phyloP scores from a whole-genome alignment of 2,113 vertebrate species.

The Halichoerus grypus region DNA sequence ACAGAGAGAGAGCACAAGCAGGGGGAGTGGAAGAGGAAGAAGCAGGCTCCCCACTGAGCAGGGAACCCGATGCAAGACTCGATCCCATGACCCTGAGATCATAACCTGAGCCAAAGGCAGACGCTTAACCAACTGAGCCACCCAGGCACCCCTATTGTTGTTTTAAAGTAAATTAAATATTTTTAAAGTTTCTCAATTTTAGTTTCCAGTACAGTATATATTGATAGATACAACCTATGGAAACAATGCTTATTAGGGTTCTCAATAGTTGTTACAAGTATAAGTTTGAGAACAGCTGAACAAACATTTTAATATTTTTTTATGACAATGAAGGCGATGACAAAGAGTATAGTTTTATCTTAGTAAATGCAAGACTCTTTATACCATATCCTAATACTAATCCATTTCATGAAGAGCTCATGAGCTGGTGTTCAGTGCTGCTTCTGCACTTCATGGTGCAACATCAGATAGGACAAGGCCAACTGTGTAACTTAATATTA shows the following conservation, averaged over 20 bases:
- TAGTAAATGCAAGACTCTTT: not conserved
- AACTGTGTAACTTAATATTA: not conserved
- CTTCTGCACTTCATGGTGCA: not conserved
- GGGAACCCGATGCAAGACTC: not conserved
- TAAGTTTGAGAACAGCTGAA: not conserved
- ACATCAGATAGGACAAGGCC: not conserved
- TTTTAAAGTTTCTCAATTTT: not conserved
- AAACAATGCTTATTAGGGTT: not conserved
- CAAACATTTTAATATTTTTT: not conserved
- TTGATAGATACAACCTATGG: not conserved
- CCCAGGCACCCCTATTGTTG: not conserved
- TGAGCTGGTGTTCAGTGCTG: not conserved
- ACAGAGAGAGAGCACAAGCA: not conserved
- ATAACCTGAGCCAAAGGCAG: not conserved
- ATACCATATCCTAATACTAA: not conserved
- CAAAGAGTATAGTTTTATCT: not conserved
- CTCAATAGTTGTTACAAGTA: not conserved
- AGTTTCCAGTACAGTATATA: not conserved
- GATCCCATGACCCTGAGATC: not conserved
- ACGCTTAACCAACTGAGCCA: not conserved
- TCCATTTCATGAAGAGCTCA: not conserved
- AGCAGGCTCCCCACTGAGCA: not conserved
- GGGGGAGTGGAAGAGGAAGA: not conserved
- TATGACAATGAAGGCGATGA: not conserved
- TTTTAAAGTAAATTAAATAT: conserved; percentile 9